These are phyloP conservation scores for Vultur gryphus DNA, from an alignment of 2,797 vertebrate genomes.

Conservation along the genomic window DNA sequence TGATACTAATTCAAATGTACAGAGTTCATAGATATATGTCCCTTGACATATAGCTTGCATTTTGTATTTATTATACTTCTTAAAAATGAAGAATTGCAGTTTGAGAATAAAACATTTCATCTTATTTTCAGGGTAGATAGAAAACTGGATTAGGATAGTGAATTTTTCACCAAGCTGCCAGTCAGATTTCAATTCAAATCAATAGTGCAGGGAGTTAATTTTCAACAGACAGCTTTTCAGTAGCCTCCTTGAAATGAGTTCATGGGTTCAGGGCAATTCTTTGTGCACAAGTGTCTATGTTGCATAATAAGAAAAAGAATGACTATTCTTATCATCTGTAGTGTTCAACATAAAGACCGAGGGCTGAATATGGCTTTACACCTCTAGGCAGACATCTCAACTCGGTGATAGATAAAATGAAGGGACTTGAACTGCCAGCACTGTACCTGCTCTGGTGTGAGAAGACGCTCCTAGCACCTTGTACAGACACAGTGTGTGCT, in stretches of 20 bases:
- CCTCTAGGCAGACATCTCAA: neutral
- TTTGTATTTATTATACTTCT: neutral
- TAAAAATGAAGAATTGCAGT: neutral
- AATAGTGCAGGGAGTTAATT: neutral
- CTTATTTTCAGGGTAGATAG: neutral
- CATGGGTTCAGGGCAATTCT: neutral
- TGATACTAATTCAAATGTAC: neutral
- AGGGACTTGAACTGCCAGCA: neutral
- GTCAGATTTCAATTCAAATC: neutral
- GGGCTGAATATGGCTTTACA: neutral
- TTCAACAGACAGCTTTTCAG: neutral
- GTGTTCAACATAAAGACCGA: neutral
- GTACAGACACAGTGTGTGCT: neutral
- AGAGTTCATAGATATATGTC: neutral
- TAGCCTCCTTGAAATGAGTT: neutral
- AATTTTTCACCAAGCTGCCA: neutral
- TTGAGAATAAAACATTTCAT: neutral
- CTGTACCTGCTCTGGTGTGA: neutral
- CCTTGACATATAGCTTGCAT: neutral
- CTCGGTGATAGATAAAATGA: neutral
- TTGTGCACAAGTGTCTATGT: neutral
- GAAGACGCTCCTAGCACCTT: neutral
- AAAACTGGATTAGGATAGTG: neutral
- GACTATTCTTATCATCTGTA: neutral
- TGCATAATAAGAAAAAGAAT: neutral